Percentiles rank a stretch among this genome's conserved stretches.
These are phyloP conservation scores for Coreius guichenoti DNA, from an alignment of 2,797 vertebrate species.

Conservation along the genomic window DNA sequence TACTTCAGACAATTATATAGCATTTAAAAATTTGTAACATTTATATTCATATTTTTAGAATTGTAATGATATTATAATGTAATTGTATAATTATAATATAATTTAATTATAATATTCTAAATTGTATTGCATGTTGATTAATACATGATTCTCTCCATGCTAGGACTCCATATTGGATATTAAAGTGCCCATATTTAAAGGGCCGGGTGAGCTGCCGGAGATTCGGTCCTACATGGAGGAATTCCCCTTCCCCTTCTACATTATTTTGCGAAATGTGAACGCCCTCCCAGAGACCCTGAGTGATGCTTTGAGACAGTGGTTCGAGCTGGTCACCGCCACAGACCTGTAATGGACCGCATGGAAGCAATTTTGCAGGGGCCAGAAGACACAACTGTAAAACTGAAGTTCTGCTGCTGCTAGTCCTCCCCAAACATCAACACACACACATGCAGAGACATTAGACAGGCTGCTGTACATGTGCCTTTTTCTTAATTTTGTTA, in stretches of 20 bases:
- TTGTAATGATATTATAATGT: neutral
- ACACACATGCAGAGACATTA: constrained; percentile 41
- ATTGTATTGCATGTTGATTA: neutral
- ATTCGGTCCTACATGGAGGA: constrained; percentile 98
- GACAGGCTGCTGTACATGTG: constrained; percentile 75
- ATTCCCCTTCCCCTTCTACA: constrained; percentile 97
- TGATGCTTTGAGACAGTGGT: constrained; percentile 96
- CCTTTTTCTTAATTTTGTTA: constrained; percentile 73
- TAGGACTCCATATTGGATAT: constrained; percentile 99
- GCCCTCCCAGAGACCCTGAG: constrained; percentile 93
- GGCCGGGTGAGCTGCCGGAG: constrained; percentile 90
- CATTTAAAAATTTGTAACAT: neutral
- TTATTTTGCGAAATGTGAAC: constrained; percentile 93
- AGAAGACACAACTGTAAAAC: constrained; percentile 60
- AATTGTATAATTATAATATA: neutral
- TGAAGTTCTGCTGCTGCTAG: constrained; percentile 64
- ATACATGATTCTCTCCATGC: neutral
- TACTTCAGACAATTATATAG: neutral
- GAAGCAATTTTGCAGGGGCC: constrained; percentile 52
- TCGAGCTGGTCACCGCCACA: constrained; percentile 91
- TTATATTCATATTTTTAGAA: neutral
- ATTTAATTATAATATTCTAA: neutral
- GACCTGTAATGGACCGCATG: constrained; percentile 72
- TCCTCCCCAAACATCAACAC: constrained; percentile 43
- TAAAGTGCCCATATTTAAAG: constrained; percentile 96